Base-by-base conservation (phyloP, 2,888 invertebrate species). In the Plebejus melissa region DNA sequence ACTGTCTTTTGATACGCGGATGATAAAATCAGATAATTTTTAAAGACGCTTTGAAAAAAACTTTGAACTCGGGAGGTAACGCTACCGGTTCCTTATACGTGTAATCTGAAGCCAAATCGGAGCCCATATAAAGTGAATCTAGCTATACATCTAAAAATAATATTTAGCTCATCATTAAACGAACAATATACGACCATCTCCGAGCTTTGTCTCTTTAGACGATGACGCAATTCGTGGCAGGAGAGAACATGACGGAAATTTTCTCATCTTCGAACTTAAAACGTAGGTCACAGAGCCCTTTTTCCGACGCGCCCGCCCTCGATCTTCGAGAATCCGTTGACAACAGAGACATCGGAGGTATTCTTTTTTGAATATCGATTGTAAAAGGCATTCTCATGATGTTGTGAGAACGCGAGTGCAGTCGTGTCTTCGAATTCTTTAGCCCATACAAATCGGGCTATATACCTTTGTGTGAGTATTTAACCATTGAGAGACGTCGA, bases 311-410 rank as follows among this genome's bases (percentile, higher is more conserved):
- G 76, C 76, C 75, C 77, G 77, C 80, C 82, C 86, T 89, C 88
- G 89, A 88, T 88, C 88, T 88, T 87, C 85, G 84, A 91, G 92
- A 91, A 91, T 90, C 82, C 90, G 92, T 92, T 93, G 93, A 93
- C 93, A 93, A 93, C 91, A 90, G 91, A 93, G 91, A 93, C 91
- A 92, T 93, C 87, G 90, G 87, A 86, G 88, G 86, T 88, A 88
- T 90, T 89, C 88, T 90, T 93, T 93, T 93, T 93, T 90, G 86
- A 90, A 91, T 92, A 91, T 93, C 91, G 93, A 91, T 91, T 91
- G 90, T 92, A 90, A 91, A 91, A 89, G 91, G 89, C 90, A 88
- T 90, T 91, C 92, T 91, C 91, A 91, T 91, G 89, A 83, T 79
- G 87, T 87, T 88, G 91, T 93, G 93, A 91, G 93, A 93, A 92